These are phyloP conservation scores for Glaucidium brasilianum DNA, from an alignment of 2,113 vertebrate species.

Conservation along the genomic window DNA sequence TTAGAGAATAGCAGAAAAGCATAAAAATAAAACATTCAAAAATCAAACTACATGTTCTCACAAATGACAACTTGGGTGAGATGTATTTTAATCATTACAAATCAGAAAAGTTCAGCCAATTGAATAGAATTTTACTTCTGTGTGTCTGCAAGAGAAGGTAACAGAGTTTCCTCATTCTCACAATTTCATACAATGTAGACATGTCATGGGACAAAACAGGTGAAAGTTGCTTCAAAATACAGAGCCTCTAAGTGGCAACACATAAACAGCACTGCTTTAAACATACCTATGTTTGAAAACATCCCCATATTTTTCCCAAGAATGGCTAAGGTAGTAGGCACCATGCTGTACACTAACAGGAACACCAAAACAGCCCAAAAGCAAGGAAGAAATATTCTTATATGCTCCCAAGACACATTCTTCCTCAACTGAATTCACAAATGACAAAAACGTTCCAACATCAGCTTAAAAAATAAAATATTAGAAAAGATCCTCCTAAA, in stretches of 20 bases:
- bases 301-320: slow-evolving; percentile 5
- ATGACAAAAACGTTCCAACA: neutral
- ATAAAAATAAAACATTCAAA: neutral
- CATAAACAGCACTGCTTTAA: neutral
- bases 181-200: neutral
- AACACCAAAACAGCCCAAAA: neutral
- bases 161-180: neutral
- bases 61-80: neutral
- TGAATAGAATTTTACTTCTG: neutral
- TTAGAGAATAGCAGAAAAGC: neutral
- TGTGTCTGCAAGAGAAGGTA: neutral
- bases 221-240: neutral
- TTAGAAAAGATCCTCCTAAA: neutral
- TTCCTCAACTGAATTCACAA: neutral
- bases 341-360: neutral
- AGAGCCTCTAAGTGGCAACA: neutral
- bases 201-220: neutral
- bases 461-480: neutral
- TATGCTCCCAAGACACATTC: neutral
- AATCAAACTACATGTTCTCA: neutral
- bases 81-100: neutral
- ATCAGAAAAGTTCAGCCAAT: neutral
- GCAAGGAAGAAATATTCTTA: slow-evolving; percentile 13
- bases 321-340: neutral
- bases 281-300: neutral